Base-by-base conservation (phyloP, 2,888 invertebrate genomes). In the Ctenicera cuprea region DNA sequence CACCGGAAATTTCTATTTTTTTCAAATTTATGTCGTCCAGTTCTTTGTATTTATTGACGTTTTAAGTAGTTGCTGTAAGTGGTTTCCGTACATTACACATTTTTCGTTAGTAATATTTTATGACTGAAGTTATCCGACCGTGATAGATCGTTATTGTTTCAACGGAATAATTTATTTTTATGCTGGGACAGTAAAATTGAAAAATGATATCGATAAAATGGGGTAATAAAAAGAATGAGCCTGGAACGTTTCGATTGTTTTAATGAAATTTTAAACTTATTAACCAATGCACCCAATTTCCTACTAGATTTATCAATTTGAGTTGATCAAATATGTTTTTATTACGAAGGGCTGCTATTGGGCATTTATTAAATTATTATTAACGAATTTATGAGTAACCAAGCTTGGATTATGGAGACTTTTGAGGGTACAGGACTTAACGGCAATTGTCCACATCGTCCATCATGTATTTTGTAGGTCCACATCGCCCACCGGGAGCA, bases 121-220 rank as follows among this genome's bases (percentile, higher is more conserved):
- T 62, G 43, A 57, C 38, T 37, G 52, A 45, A 68, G 38, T 61
- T 68, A 59, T 52, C 69, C 68, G 50, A 63, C 43, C 43, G 48
- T 57, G 63, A 73, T 68, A 61, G 62, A 73, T 45, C 64, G 54
- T 68, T 73, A 73, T 68, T 57, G 68, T 68, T 68, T 61, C 50
- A 45, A 63, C 20, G 20, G 63, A 62, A 68, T 63, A 43, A 68
- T 73, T 69, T 73, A 68, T 73, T 63, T 62, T 73, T 61, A 68
- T 61, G 67, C 33, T 11, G 22, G n/a, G 45, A 67, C 59, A 48
- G 38, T 43, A 64, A 66, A 59, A 38, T 43, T 65, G 66, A 37
- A 43, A 65, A 67, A 72, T 59, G 43, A 65, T 59, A 16, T 45
- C 57, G 30, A 59, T 33, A 67, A 67, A 67, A 57, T 59, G 26